phyloP scores from a whole-genome alignment of 2,113 vertebrate genomes.

The Zapus hudsonius region DNA sequence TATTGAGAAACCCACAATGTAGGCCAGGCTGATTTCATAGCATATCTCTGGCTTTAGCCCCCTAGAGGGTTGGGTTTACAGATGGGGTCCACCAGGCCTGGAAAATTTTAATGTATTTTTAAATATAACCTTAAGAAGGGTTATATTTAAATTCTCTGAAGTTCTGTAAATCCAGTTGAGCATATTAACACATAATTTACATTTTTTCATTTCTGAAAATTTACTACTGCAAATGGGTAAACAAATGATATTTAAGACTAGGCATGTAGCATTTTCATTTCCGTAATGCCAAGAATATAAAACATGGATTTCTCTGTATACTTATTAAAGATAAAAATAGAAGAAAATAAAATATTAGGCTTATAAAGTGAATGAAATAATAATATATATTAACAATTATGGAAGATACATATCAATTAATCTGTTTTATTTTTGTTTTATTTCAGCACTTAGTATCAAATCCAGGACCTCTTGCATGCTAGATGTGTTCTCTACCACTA shows the following conservation, averaged over 20 bases:
- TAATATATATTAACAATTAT: not conserved
- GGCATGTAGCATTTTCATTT: not conserved
- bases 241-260: constrained; percentile 76
- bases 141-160: constrained; percentile 46
- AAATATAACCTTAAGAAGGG: not conserved
- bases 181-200: constrained; percentile 79
- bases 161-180: constrained; percentile 68
- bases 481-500: not conserved
- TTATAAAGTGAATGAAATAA: not conserved
- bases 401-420: not conserved
- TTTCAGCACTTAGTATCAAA: not conserved
- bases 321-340: constrained; percentile 23
- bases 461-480: not conserved
- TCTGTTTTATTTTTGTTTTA: not conserved
- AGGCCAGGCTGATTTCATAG: not conserved
- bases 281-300: not conserved
- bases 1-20: not conserved
- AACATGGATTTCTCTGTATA: not conserved
- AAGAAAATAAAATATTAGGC: not conserved
- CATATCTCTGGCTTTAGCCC: not conserved
- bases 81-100: not conserved
- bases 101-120: constrained; percentile 18
- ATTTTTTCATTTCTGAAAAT: constrained; percentile 74
- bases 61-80: not conserved
- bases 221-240: constrained; percentile 82